These are phyloP conservation scores for Liparis tanakae DNA, from an alignment of 2,797 vertebrate species.

Conservation along the genomic window DNA sequence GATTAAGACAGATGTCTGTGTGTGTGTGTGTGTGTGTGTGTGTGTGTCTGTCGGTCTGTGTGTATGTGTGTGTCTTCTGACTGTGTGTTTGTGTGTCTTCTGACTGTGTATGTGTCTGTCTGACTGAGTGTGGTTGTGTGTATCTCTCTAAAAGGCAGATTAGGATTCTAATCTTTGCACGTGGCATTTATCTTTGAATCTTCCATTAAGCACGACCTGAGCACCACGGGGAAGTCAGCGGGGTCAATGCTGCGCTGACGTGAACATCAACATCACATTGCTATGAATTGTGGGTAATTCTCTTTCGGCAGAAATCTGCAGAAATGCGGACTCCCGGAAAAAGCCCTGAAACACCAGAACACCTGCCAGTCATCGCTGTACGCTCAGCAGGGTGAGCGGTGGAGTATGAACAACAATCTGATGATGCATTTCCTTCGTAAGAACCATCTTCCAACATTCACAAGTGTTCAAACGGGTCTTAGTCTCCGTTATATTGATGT, in stretches of 20 bases:
- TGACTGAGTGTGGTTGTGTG: not conserved
- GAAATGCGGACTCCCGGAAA: not conserved
- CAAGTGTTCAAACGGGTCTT: not conserved
- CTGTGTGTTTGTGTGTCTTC: not conserved
- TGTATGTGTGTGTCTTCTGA: too few relatives aligned
- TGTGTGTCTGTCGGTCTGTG: too few relatives aligned
- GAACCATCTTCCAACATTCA: not conserved
- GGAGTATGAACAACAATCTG: not conserved
- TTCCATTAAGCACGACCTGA: not conserved
- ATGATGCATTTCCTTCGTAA: too few relatives aligned
- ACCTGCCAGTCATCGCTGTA: not conserved
- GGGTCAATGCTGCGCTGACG: not conserved
- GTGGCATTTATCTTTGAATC: not conserved
- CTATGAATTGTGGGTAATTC: not conserved
- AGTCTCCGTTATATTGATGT: not conserved
- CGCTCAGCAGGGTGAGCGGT: not conserved
- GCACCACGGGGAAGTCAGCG: not conserved
- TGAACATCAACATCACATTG: not conserved
- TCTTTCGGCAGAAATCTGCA: not conserved
- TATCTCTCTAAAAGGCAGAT: not conserved
- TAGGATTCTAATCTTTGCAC: conserved; percentile 3
- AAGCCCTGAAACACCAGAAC: not conserved
- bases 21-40: too few relatives aligned
- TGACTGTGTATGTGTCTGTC: too few relatives aligned
- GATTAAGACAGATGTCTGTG: conserved; percentile 22